A percentile compares a stretch with the other conserved stretches of the same genome.
phyloP scores from a whole-genome alignment of 2,113 vertebrate species.

The Bucco capensis region DNA sequence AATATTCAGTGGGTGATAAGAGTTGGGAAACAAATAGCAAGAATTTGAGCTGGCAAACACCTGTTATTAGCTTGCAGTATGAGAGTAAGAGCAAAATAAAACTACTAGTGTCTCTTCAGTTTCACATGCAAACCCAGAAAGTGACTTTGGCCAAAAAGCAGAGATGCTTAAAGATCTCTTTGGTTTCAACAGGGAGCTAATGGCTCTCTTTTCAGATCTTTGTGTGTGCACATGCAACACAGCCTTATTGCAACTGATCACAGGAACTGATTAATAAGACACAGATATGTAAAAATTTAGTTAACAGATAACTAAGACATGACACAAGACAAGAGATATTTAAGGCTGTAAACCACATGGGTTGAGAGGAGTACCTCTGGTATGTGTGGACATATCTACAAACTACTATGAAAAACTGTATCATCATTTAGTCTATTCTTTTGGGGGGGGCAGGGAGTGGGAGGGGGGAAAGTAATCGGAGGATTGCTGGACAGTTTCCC shows the following conservation, averaged over 20 bases:
- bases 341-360: background rate
- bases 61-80: background rate
- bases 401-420: background rate
- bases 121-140: background rate
- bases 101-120: background rate
- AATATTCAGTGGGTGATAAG: background rate
- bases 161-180: background rate
- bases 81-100: background rate
- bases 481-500: constrained; percentile 23
- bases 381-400: background rate
- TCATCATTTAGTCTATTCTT: background rate
- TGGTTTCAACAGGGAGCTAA: background rate
- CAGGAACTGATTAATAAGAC: background rate
- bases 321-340: background rate
- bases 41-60: background rate
- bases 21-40: background rate
- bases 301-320: background rate
- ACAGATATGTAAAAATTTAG: background rate
- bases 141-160: background rate
- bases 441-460: no score
- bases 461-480: background rate
- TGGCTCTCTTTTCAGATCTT: background rate
- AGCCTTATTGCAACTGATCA: background rate
- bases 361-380: background rate
- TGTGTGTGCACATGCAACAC: background rate